Base-by-base conservation (phyloP, 1,140 invertebrate genomes). In the Cecropterus lyciades region DNA sequence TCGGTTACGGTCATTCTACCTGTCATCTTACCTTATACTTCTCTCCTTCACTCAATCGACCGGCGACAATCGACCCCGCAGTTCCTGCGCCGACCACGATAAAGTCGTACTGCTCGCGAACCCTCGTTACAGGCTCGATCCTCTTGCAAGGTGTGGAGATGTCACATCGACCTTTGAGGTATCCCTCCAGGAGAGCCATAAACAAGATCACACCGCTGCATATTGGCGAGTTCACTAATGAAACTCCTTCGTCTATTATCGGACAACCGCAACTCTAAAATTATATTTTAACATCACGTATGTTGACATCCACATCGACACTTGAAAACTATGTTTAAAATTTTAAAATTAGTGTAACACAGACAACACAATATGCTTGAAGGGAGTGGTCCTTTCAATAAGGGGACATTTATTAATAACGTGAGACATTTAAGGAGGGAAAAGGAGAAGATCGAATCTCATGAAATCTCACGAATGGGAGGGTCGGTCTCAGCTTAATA, bases 111-210 rank as follows among this genome's bases (percentile, higher is more conserved):
- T 60, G 52, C 3, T 67, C 37, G 0, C 69, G 40, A 1, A 65
- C 11, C 9, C 51, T n/a, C 0, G 63, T 33, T 6, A 70, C 69
- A 0, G 75, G 69, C 14, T 62, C 48, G 7, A 82, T 59, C 24
- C 71, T 69, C 3, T 49, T 49, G 67, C 77, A 82, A 0, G 82
- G 84, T 0, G 75, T 77, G 6, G 79, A 70, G 62, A 97, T 93
- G 70, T 96, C 95, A 79, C 96, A 97, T 63, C 96, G 95, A 11
- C 95, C 96, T 10, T 95, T 92, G 24, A 97, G 87, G 80, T 96
- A 97, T 0, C 95, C 94, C 76, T 97, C 95, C 9, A 97, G 91
- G 0, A 97, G 88, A 11, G 95, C 94, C 96, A 97, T 97, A 83
- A 97, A 97, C 2, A 96, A 92, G 93, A 96, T 95, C 1, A 94